Evolutionary conservation across 2,888 invertebrate genomes (phyloP), one percentile per base, ranked within the genome.

Genomic region (Spialia ferax): DNA sequence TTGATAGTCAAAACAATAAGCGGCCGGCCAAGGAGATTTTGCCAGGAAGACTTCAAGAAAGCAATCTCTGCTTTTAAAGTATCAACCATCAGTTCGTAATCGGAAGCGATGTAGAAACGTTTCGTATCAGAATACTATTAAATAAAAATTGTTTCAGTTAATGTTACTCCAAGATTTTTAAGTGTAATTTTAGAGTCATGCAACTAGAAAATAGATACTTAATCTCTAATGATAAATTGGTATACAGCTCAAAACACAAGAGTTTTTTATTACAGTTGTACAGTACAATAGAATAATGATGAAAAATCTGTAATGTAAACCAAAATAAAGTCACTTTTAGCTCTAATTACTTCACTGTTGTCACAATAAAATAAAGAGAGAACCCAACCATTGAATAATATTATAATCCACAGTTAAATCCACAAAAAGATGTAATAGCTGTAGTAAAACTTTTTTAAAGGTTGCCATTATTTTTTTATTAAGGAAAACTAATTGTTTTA

Each of bases 11-110:
- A 96, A 77, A 98, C 97, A 89, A 99, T 97, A 85, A 98, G 96
- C 72, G 99, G 99, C 81, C 99, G 96, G 82, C 99, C 99, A 86
- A 99, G 96, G 94, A 98, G 97, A 94, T 98, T 98, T 95, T 98
- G 98, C 99, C 99, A 99, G 92, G 98, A 98, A 81, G 97, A 98
- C 95, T 99, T 99, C 95, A 99, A 96, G 95, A 99, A 99, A 95
- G 98, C 97, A 86, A 99, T 97, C 95, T 99, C 99, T 80, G 98
- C 97, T 95, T 98, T 98, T 95, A 99, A 97, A 90, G 97, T 97
- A 95, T 99, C 99, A 88, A 99, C 97, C 97, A 99, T 97, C 94
- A 99, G 96, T 93, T 99, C 98, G 94, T 97, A 97, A 95, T 99
- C 99, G 87, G 98, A 98, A 87, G 99, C 99, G 89, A 99, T 97